Percentiles rank a stretch among this genome's conserved stretches.
phyloP scores from a whole-genome alignment of 2,888 invertebrate genomes.

The Dorcus parallelipipedus region DNA sequence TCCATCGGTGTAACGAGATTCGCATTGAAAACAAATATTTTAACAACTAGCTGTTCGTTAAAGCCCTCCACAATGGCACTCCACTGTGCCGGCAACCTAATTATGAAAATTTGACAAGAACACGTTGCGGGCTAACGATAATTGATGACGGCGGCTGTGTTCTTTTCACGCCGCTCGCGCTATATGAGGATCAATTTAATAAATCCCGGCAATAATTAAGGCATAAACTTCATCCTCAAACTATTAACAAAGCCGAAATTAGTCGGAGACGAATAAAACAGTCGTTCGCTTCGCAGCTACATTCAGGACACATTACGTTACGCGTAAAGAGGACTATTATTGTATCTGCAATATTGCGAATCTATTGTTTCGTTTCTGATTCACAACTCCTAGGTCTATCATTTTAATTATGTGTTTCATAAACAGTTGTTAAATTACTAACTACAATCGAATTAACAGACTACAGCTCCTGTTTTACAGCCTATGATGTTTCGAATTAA shows the following conservation, averaged over 20 bases:
- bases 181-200: constrained; percentile 42
- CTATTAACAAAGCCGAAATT: constrained; percentile 46
- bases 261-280: constrained; percentile 41
- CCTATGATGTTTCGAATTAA: no score
- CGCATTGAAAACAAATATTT: constrained; percentile 36
- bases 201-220: constrained; percentile 45
- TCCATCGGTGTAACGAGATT: constrained; percentile 26
- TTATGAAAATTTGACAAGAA: constrained; percentile 49
- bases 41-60: constrained; percentile 41
- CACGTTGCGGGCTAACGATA: constrained; percentile 46
- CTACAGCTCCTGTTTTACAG: no score
- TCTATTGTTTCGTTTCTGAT: constrained; percentile 19
- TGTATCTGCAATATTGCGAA: constrained; percentile 34
- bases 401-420: background rate
- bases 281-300: constrained; percentile 36
- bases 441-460: no score
- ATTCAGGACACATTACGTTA: constrained; percentile 35
- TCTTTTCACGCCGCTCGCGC: constrained; percentile 38
- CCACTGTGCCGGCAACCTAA: constrained; percentile 43
- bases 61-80: constrained; percentile 41
- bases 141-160: constrained; percentile 36
- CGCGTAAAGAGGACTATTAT: constrained; percentile 33
- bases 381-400: background rate
- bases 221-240: constrained; percentile 45
- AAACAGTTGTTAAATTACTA: background rate